Evolutionary conservation across 1,140 invertebrate genomes (phyloP), one percentile per base, ranked within the genome.

Genomic region (Bombus cullumanus): DNA sequence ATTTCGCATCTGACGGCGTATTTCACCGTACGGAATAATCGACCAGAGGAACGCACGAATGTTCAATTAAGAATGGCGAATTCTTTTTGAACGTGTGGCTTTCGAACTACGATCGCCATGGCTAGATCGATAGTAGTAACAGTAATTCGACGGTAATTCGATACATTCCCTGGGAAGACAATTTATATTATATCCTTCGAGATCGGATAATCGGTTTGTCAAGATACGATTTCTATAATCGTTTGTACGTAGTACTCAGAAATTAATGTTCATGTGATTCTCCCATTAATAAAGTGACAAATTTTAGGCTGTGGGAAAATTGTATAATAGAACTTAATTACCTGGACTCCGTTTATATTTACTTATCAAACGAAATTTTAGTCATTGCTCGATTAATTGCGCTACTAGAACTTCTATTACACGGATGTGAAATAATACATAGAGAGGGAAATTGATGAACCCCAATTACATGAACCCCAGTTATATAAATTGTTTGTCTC

Each of bases 1-100:
- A 89, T 87, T 87, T 74, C 41, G 25, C 59, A 84, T 47, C 75
- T 41, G 76, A 89, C 84, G 68, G 10, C 2, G 37, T n/a, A 37
- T 75, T 6, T 41, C 41, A 37, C 3, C 3, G 22, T 5, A 5
- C 9, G 53, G 18, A 39, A 68, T 83, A 83, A 83, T 53, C 15
- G 57, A 37, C 64, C 1, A 43, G 22, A 41, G 39, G 31, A n/a
- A 25, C 53, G 22, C 12, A 3, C 6, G 43, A 53, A 37, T 57
- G 62, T 77, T 59, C 53, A 39, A 76, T 76, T 76, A 76, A n/a
- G 31, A 31, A 43, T 39, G 41, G n/a, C 15, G 41, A 5, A n/a
- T 43, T 18, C n/a, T 0, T 12, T 31, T 9, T 43, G 9, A 73
- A 31, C 71, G 41, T 47, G 69, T 25, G 28, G 39, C 12, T 41